These are phyloP conservation scores for Drosophila sucinea DNA, from an alignment of 1,140 invertebrate species.

Conservation along the genomic window DNA sequence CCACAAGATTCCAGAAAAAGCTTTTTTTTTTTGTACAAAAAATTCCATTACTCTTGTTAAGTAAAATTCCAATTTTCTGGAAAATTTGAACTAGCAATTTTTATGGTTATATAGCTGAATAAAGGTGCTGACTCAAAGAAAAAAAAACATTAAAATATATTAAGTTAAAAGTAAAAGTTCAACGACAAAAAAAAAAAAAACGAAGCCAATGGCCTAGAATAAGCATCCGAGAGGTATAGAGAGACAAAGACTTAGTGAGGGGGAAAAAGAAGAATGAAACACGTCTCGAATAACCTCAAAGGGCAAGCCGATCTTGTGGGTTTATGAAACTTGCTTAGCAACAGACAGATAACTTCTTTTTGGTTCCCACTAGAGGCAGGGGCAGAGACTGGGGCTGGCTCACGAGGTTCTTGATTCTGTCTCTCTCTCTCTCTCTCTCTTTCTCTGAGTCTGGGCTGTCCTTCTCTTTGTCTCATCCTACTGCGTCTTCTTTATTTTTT, in stretches of 20 bases:
- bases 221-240: conserved; percentile 10
- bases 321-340: conserved; percentile 42
- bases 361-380: conserved; percentile 15
- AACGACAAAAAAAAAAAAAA: conserved; percentile 24
- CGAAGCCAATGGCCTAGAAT: conserved; percentile 71
- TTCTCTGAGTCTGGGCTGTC: conserved; percentile 24
- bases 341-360: conserved; percentile 28
- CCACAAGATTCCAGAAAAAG: too few relatives aligned
- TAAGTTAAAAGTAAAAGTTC: conserved; percentile 68
- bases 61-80: neutral
- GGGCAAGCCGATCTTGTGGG: neutral
- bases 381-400: conserved; percentile 15
- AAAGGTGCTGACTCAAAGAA: neutral
- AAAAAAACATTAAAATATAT: neutral
- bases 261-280: conserved; percentile 28
- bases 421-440: neutral
- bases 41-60: too few relatives aligned
- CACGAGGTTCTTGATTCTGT: conserved; percentile 29
- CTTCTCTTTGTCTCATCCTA: conserved; percentile 30
- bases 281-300: conserved; percentile 59
- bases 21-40: too few relatives aligned
- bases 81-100: conserved; percentile 1
- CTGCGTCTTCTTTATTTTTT: conserved; percentile 14
- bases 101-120: neutral
- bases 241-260: conserved; percentile 1